Evolutionary conservation across 2,113 vertebrate genomes (phyloP), one percentile per base, ranked within the genome.

Genomic region (Salvelinus sp.): DNA sequence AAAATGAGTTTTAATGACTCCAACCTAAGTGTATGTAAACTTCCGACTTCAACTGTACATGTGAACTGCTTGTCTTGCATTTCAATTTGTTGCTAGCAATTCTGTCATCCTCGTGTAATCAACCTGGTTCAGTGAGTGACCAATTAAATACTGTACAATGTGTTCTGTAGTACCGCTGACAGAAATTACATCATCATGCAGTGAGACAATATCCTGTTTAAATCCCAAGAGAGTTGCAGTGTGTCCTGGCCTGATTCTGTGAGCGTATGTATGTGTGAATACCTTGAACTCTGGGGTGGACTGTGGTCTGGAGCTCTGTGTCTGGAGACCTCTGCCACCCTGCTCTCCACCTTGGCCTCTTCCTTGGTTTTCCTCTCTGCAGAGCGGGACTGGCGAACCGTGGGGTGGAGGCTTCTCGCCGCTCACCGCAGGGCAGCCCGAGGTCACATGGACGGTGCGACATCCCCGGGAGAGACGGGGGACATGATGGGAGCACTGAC

Each of bases 401-500:
- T 92, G 7, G 92, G 1, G 86, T 86, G 22, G 57, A 81, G 2
- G 86, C 79, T 12, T 95, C 92, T 16, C 85, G 83, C 18, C 75
- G 84, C 69, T 88, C 82, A 1, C 68, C 72, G 58, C 73, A 82
- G 0, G 18, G 69, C 54, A 85, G 48, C 73, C 62, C 22, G 85
- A 60, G 0, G 91, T 78, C 44, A 92, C 83, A 0, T 87, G 90
- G 92, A 89, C 0, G 86, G 83, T 12, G 68, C 70, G 0, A 88
- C 85, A 54, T 96, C 95, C 9, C 92, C 88, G 0, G 90, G 83
- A 50, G 95, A 96, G 79, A 94, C 92, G 1, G 95, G 95, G 47
- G 95, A 92, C 79, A 97, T 96, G 82, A 97, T 90, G 0, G 97
- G 97, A 16, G 96, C 97, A 5, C 97, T 98, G 78, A 96, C 96